Evolutionary conservation across 2,113 vertebrate species (phyloP), one percentile per base, ranked within the genome.

Genomic region (Ammodramus savannarum): DNA sequence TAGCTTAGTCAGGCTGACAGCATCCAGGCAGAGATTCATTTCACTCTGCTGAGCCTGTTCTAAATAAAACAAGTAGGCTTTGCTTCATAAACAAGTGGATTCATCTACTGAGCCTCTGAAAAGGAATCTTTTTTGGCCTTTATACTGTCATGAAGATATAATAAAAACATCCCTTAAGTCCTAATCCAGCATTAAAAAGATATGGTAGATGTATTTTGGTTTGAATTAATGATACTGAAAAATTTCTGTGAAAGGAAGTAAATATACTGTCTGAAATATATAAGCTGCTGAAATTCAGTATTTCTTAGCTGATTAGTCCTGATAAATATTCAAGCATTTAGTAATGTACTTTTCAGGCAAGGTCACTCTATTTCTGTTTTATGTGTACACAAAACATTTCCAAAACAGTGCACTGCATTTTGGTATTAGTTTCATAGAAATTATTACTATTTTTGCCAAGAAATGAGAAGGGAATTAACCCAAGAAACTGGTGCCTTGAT

Each of bases 41-140:
- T 66, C 31, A 21, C 57, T 95, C 96, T 97, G 65, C 48, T 72
- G 97, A 96, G 93, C 94, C 54, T 87, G 78, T 91, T 95, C 85
- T 94, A 95, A 96, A 96, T 95, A 96, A 95, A 96, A 95, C 65
- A 59, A 75, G 74, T 66, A 90, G 52, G n/a, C 43, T 96, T 95
- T 94, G 68, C 81, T 95, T 96, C 79, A 93, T 92, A 96, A 97
- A 97, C 92, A 97, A 93, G 87, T 74, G 84, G 80, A 95, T 93
- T 97, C 82, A 95, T 89, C 89, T 93, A 90, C 65, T 5, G 12
- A 78, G 32, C 89, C 87, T 89, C 91, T 52, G 46, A 31, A 90
- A 92, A 86, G 49, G 52, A 32, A 11, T 91, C 87, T 91, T 78
- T 91, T 83, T 58, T 85, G 43, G 85, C 48, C 34, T 96, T 82